Conservation (phyloP, 2,113 vertebrate genomes). For the Polypterus senegalus region DNA sequence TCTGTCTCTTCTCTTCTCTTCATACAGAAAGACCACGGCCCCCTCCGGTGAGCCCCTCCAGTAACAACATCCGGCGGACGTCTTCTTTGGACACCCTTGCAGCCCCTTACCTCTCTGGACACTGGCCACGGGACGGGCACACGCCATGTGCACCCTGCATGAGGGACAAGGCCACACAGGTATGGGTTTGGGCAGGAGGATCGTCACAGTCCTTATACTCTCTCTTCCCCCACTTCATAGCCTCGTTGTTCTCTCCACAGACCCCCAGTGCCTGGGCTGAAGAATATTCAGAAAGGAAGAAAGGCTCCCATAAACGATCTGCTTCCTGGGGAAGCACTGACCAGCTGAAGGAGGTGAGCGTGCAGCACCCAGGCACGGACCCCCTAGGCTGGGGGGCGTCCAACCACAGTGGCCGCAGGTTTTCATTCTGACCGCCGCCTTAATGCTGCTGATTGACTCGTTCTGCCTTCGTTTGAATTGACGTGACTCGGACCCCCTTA, state of each 20-base stretch:
- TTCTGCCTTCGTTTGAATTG: no score
- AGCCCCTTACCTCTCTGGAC: slow-evolving; percentile 81
- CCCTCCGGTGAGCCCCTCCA: slow-evolving; percentile 53
- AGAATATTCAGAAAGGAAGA: slow-evolving; percentile 69
- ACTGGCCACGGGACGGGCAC: slow-evolving; percentile 90
- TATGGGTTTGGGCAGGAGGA: slow-evolving; percentile 29
- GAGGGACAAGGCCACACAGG: slow-evolving; percentile 95
- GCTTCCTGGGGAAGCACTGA: slow-evolving; percentile 95
- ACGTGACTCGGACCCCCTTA: no score
- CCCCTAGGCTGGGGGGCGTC: neutral
- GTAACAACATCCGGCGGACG: slow-evolving; percentile 61
- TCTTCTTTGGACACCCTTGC: slow-evolving; percentile 79
- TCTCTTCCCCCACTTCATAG: slow-evolving; percentile 15
- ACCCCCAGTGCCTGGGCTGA: slow-evolving; percentile 76
- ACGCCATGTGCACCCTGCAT: slow-evolving; percentile 74
- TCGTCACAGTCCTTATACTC: neutral
- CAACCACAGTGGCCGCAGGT: no score
- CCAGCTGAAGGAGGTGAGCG: slow-evolving; percentile 90
- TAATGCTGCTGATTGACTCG: no score
- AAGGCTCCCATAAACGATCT: slow-evolving; percentile 84
- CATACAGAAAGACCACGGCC: slow-evolving; percentile 50
- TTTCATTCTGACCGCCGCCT: no score
- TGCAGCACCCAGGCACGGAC: slow-evolving; percentile 6
- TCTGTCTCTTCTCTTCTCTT: slow-evolving; percentile 17
- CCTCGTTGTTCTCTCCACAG: slow-evolving; percentile 27